Base-by-base conservation (phyloP, 2,797 vertebrate genomes). In the Ctenopoma kingsleyae region DNA sequence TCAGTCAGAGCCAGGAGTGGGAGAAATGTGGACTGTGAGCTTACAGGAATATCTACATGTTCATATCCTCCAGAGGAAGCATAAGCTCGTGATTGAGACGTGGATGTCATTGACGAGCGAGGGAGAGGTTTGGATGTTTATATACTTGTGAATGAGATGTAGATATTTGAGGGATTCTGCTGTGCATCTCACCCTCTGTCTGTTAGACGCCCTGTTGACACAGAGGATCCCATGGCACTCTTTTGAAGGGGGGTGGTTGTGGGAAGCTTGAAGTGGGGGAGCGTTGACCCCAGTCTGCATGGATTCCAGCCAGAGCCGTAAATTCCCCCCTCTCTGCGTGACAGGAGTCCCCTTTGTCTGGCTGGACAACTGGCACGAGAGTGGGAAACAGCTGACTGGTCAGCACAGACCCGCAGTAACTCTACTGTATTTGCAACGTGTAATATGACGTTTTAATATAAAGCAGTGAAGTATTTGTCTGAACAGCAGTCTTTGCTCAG, bases 381-480 rank as follows among this genome's bases (percentile, higher is more conserved):
- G 77, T 72, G 87, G 81, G 84, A 87, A 88, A 76, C 89, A 92
- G 91, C 89, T 93, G 88, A 90, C 51, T 19, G n/a, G 72, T n/a
- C 63, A 54, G 7, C 61, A 16, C 43, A 56, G 58, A 64, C 47
- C 6, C 15, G 49, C 63, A 75, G 69, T 65, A 16, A 40, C 65
- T 64, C 30, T 4, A 1, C 61, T 30, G 20, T 51, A 41, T 55
- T 6, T 17, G 1, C 30, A 20, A 1, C 3, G 6, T 8, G 25
- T 64, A 47, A 19, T 8, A 65, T 66, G 17, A 2, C 23, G 50
- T 47, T 40, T 12, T 17, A 15, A 25, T 11, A n/a, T 2, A 12
- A 50, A 64, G 16, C 19, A n/a, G 40, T 41, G 22, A 57, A 51
- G 11, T n/a, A 25, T 0, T 4, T 46, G 16, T 8, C 11, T 30